phyloP scores from a whole-genome alignment of 2,797 vertebrate genomes.

The Chelmon rostratus region DNA sequence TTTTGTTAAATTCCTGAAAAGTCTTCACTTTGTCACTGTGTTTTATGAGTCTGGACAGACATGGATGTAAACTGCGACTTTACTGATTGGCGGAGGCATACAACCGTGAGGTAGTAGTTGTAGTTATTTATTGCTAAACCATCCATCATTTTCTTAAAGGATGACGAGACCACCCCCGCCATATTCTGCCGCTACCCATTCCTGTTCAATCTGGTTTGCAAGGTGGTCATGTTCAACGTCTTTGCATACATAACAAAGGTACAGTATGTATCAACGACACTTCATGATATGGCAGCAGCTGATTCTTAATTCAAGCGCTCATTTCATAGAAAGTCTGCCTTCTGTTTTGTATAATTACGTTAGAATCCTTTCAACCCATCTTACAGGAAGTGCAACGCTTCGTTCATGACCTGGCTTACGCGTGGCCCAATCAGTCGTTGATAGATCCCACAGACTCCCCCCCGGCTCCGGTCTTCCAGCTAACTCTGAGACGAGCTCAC shows the following conservation, averaged over 20 bases:
- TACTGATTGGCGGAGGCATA: too few species aligned
- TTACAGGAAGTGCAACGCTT: conserved; percentile 26
- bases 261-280: background rate
- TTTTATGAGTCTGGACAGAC: background rate
- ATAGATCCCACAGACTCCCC: background rate
- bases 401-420: rapidly evolving
- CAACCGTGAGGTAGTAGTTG: too few species aligned
- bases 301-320: background rate
- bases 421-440: rapidly evolving
- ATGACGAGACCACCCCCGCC: conserved; percentile 39
- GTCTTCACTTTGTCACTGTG: background rate
- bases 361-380: too few species aligned
- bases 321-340: background rate
- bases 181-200: conserved; percentile 84
- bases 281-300: too few species aligned
- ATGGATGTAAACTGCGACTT: too few species aligned
- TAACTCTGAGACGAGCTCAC: conserved; percentile 75
- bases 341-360: too few species aligned
- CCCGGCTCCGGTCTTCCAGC: conserved; percentile 55
- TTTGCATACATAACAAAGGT: conserved; percentile 50
- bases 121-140: background rate
- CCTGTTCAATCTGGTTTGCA: conserved; percentile 70
- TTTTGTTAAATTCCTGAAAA: background rate
- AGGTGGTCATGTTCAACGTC: conserved; percentile 63
- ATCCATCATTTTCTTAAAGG: conserved; percentile 58